phyloP scores from a whole-genome alignment of 1,140 invertebrate species.

The Charaxes varanes region DNA sequence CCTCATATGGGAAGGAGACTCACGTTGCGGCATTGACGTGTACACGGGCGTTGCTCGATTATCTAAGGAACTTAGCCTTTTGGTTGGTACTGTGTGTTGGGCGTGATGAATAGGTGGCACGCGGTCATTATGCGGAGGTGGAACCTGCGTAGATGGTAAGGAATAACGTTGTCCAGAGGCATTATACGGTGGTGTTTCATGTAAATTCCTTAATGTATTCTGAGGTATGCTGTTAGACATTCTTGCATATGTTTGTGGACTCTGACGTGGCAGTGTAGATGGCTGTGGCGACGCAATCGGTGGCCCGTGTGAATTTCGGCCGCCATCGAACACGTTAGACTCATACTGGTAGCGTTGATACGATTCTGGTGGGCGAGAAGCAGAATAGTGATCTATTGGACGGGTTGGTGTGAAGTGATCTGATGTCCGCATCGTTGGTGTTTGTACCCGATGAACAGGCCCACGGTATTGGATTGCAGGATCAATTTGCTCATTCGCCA shows the following conservation, averaged over 20 bases:
- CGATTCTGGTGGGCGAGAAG: conserved; percentile 46
- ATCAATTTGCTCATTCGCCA: conserved; percentile 34
- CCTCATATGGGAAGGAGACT: no score
- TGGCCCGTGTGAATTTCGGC: conserved; percentile 41
- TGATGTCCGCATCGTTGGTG: conserved; percentile 40
- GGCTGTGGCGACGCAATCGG: conserved; percentile 50
- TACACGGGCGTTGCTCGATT: conserved; percentile 42
- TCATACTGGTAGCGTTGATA: conserved; percentile 57
- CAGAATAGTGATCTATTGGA: conserved; percentile 51
- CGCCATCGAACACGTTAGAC: conserved; percentile 32
- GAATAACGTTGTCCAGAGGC: conserved; percentile 44
- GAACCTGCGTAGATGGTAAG: conserved; percentile 41
- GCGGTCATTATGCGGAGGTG: conserved; percentile 59
- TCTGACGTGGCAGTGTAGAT: conserved; percentile 46
- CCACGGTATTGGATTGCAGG: conserved; percentile 36
- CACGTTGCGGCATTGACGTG: conserved; percentile 37
- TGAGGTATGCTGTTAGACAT: conserved; percentile 50
- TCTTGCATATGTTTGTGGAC: conserved; percentile 56
- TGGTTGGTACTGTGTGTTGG: conserved; percentile 36
- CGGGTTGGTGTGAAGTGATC: conserved; percentile 47
- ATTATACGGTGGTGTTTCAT: conserved; percentile 44
- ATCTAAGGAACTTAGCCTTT: conserved; percentile 33
- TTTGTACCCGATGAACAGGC: conserved; percentile 46
- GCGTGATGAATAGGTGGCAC: conserved; percentile 64
- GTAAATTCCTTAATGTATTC: conserved; percentile 41